Base-by-base conservation (phyloP, 2,888 invertebrate genomes). In the Lissonota sp. region DNA sequence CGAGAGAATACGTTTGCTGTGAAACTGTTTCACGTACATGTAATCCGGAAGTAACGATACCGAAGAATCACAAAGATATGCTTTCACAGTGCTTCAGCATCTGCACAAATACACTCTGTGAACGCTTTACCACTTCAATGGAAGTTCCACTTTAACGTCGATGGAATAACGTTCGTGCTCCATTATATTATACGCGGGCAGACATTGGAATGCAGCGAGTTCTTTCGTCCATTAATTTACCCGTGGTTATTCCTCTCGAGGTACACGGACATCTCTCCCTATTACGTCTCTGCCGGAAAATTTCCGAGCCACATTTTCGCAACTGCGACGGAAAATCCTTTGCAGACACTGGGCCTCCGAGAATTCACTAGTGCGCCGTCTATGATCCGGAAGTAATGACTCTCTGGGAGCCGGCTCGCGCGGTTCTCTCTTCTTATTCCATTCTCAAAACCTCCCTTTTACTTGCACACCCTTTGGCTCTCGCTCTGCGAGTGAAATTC, bases 361-460 rank as follows among this genome's bases (percentile, higher is more conserved):
- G 46, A 39, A 62, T 63, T 51, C 72, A 39, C 62, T 67, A 72
- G 53, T 63, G 10, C 55, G 69, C 46, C 73, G 73, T 81, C 81
- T 66, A 71, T 78, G 78, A 81, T 81, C 70, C 78, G 77, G 81
- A 81, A 81, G 81, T 81, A 79, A 80, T 63, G 73, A 77, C 69
- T 26, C 66, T 49, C 26, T 26, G 26, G 26, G 60, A 55, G 70
- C 60, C 58, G 12, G 39, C 39, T 44, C 39, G 37, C 14, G 57
- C 16, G 69, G 66, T 70, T 69, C 69, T 64, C 42, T 14, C 53
- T 42, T 14, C 37, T n/a, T n/a, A n/a, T 44, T 49, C 67, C 67
- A n/a, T 10, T 42, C 69, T 53, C 16, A 53, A 26, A 26, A 10
- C 40, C 42, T 10, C 42, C 44, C 16, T 70, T 14, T 14, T 26